Evolutionary conservation across 2,113 vertebrate genomes (phyloP).

Genomic region (Scomber colias): DNA sequence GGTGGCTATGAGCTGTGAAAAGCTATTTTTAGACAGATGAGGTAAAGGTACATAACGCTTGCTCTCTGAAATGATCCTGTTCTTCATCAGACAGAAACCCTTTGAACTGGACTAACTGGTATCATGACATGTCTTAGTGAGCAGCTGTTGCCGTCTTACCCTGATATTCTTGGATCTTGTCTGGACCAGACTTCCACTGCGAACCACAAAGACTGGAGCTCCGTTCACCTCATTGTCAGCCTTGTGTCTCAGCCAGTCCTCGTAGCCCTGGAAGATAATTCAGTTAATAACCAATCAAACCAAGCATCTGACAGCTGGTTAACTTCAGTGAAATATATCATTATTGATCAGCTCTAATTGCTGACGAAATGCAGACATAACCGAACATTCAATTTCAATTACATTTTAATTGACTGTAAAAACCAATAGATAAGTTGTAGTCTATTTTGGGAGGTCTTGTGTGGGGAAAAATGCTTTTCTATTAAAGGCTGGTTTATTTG

Average conservation of each 20-base stretch:
- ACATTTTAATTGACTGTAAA: no score
- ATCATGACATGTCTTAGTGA: background rate
- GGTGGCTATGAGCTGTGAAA: background rate
- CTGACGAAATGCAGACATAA: no score
- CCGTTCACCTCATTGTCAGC: conserved; percentile 99
- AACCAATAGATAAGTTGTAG: no score
- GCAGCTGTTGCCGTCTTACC: conserved; percentile 78
- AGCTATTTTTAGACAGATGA: background rate
- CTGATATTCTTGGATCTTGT: conserved; percentile 98
- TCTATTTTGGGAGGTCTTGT: no score
- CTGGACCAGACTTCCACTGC: conserved; percentile 97
- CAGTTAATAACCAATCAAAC: background rate
- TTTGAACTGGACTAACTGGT: background rate
- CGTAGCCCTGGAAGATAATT: conserved; percentile 89
- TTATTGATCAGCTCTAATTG: background rate
- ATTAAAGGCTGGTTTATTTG: no score
- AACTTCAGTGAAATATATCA: background rate
- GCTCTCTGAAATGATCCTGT: background rate
- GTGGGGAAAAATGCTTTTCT: no score
- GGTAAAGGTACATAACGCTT: background rate
- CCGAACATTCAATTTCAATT: no score
- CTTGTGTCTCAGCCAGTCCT: conserved; percentile 98
- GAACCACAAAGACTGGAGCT: conserved; percentile 97
- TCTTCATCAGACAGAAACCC: background rate
- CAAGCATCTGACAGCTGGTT: background rate